Conservation (phyloP, 2,113 vertebrate species). For the Myanophis thanlyinensis region DNA sequence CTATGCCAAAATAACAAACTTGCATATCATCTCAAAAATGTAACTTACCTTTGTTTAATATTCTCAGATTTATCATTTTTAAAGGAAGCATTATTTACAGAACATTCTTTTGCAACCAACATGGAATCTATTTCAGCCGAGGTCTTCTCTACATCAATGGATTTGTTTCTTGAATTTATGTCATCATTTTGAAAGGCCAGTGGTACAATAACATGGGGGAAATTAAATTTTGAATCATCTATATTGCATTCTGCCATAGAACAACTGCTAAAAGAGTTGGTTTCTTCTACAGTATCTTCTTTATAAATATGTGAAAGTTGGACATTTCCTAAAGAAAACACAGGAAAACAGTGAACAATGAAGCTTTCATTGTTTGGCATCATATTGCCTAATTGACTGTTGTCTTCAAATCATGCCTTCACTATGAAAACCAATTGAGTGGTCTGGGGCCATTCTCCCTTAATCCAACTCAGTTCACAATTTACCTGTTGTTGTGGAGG, state of each 20-base stretch:
- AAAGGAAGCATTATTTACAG: conserved; percentile 54
- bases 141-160: conserved; percentile 62
- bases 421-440: too few species aligned
- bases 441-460: too few species aligned
- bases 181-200: conserved; percentile 79
- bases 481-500: too few species aligned
- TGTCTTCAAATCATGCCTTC: not conserved
- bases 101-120: not conserved
- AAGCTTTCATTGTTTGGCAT: not conserved
- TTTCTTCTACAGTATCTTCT: conserved; percentile 74
- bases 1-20: not conserved
- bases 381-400: not conserved
- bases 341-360: conserved; percentile 35
- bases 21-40: not conserved
- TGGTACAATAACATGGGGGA: conserved; percentile 76
- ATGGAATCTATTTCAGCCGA: conserved; percentile 35
- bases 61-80: conserved; percentile 64
- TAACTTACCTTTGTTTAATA: conserved; percentile 60
- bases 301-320: conserved; percentile 56
- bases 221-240: conserved; percentile 82
- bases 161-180: conserved; percentile 60
- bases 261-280: conserved; percentile 80
- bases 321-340: conserved; percentile 75
- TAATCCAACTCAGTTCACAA: too few species aligned
- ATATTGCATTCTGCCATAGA: conserved; percentile 83